Evolutionary conservation across 2,888 invertebrate genomes (phyloP).

Genomic region (Ennomos erosarius): DNA sequence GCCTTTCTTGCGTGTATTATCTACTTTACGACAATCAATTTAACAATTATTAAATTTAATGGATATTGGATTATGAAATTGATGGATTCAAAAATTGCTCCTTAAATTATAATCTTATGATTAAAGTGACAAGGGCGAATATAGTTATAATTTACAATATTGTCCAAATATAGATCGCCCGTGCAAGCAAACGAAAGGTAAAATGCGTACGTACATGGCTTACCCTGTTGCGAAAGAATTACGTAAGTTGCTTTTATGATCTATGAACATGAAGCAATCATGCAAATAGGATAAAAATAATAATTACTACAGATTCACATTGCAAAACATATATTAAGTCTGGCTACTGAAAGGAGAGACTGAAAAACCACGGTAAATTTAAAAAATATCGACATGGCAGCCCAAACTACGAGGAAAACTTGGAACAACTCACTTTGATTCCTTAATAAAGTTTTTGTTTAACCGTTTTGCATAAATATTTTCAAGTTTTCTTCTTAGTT

Average conservation of each 20-base stretch:
- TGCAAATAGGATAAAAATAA: background rate
- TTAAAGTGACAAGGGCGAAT: conserved; percentile 52
- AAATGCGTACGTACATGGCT: conserved; percentile 38
- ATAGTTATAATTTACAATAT: conserved; percentile 59
- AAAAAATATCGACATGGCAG: too few species aligned
- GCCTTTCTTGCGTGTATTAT: conserved; percentile 58
- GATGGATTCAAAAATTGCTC: conserved; percentile 6
- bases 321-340: too few species aligned
- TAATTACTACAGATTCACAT: too few species aligned
- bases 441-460: too few species aligned
- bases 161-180: conserved; percentile 60
- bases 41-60: background rate
- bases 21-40: conserved; percentile 22
- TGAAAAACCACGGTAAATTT: too few species aligned
- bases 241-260: conserved; percentile 22
- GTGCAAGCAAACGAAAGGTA: conserved; percentile 51
- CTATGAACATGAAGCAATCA: background rate
- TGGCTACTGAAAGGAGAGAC: too few species aligned
- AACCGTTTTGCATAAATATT: too few species aligned
- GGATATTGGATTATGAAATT: conserved; percentile 8
- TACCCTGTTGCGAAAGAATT: conserved; percentile 32
- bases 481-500: too few species aligned
- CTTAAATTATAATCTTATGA: conserved; percentile 20
- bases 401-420: too few species aligned
- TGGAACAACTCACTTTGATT: too few species aligned